These are phyloP conservation scores for Plusia festucae DNA, from an alignment of 2,888 invertebrate genomes.

Conservation along the genomic window DNA sequence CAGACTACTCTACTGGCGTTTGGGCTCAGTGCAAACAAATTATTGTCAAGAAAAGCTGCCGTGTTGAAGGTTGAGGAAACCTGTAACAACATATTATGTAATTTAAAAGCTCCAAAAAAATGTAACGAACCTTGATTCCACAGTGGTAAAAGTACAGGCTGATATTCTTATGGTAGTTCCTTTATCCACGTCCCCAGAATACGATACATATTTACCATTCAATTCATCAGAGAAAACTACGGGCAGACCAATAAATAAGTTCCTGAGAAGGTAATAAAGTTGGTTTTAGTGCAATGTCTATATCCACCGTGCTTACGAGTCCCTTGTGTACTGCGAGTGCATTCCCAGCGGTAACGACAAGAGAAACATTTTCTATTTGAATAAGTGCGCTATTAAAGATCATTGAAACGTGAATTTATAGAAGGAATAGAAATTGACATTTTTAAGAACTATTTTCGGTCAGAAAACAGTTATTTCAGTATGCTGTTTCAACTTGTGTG, in stretches of 20 bases:
- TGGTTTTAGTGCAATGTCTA: conserved; percentile 39
- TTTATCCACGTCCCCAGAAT: background rate
- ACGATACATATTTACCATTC: conserved; percentile 9
- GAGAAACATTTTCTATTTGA: conserved; percentile 42
- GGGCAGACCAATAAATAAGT: conserved; percentile 41
- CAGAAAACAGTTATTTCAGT: background rate
- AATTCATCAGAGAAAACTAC: conserved; percentile 17
- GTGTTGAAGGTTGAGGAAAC: too few relatives aligned
- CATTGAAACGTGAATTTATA: conserved; percentile 30
- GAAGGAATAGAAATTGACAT: background rate
- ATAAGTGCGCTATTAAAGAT: conserved; percentile 27
- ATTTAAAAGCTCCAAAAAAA: too few relatives aligned
- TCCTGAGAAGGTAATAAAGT: conserved; percentile 32
- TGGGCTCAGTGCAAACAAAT: too few relatives aligned
- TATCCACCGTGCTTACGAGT: conserved; percentile 37
- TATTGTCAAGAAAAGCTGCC: too few relatives aligned
- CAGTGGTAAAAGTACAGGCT: background rate
- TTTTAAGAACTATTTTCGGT: background rate
- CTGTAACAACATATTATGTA: too few relatives aligned
- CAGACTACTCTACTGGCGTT: too few relatives aligned
- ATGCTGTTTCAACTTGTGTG: background rate
- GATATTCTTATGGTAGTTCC: too few relatives aligned
- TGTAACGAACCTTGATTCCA: too few relatives aligned
- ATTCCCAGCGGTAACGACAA: conserved; percentile 28
- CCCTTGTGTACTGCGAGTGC: conserved; percentile 29